Base-by-base conservation (phyloP, 2,888 invertebrate genomes). In the Tetranychus truncatus region DNA sequence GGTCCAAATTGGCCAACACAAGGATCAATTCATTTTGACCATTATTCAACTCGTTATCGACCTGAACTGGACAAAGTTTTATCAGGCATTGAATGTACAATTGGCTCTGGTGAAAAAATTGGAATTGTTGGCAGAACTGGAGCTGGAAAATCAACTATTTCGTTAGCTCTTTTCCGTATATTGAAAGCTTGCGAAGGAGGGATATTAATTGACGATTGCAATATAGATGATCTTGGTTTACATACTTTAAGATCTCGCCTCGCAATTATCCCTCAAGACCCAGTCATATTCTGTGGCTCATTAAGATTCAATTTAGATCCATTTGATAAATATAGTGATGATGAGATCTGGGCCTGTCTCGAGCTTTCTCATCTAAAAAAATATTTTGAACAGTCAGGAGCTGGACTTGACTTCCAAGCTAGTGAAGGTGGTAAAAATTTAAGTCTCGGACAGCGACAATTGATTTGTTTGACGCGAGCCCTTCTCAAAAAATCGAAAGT, bases 281-380 rank as follows among this genome's bases (percentile, higher is more conserved):
- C 93, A 0, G 88, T 92, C 44, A 82, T 93, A 21, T 92, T 94
- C 83, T 89, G 91, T 0, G 93, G 92, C 11, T 24, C n/a, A 11
- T 72, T 95, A 85, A 86, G 94, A 1, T 88, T 89, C 81, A 95
- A 94, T 84, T 85, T 95, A 76, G 93, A 94, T 84, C 94, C 93
- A 1, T 92, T 93, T 82, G 87, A 89, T 78, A 88, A 89, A 80
- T 90, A 89, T 81, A 85, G 87, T 0, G 93, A 94, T 80, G 86
- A 86, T n/a, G 86, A 88, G 75, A 83, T 95, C 1, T 94, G 93
- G 92, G 85, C 87, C 76, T 91, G 91, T 0, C 83, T 95, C 21
- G 91, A 91, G 79, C 90, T 92, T 84, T 78, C 91, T n/a, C 90
- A 91, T 80, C 81, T 91, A 45, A 90, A 90, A 81, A 86, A 87